Percentiles rank a stretch among this genome's conserved stretches.
phyloP scores from a whole-genome alignment of 1,140 invertebrate genomes.

The Odontomachus brunneus region DNA sequence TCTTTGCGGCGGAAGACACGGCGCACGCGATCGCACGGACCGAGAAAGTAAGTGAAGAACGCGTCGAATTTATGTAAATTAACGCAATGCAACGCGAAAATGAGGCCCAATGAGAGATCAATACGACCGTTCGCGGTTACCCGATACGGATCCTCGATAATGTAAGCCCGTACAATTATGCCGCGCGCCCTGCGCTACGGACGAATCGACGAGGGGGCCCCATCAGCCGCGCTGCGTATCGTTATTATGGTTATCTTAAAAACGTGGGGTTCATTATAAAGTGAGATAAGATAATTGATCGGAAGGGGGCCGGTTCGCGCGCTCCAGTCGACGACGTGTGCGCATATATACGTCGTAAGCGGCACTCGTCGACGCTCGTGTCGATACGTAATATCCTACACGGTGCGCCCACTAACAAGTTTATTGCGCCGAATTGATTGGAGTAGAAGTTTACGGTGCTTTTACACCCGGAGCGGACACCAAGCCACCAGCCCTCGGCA shows the following conservation, averaged over 20 bases:
- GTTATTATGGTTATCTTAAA: slow-evolving; percentile 55
- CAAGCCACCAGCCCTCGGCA: slow-evolving; percentile 29
- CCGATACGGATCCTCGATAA: slow-evolving; percentile 39
- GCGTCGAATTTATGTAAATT: slow-evolving; percentile 21
- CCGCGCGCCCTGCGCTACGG: slow-evolving; percentile 10
- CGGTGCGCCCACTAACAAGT: slow-evolving; percentile 66
- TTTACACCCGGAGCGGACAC: slow-evolving; percentile 67
- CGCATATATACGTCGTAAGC: slow-evolving; percentile 22
- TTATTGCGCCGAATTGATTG: slow-evolving; percentile 76
- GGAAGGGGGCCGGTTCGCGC: not conserved
- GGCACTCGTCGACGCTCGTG: slow-evolving; percentile 27
- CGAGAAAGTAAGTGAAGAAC: not conserved
- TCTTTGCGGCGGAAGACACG: too few relatives aligned
- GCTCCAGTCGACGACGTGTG: not conserved
- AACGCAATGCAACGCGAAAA: slow-evolving; percentile 6
- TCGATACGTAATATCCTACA: slow-evolving; percentile 45
- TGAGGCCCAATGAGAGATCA: slow-evolving; percentile 21
- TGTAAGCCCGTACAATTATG: slow-evolving; percentile 30
- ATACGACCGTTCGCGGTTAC: not conserved
- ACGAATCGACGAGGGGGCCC: slow-evolving; percentile 6
- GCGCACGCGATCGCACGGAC: too few relatives aligned
- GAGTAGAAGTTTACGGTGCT: slow-evolving; percentile 77
- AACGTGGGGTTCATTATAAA: slow-evolving; percentile 47
- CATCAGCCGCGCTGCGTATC: slow-evolving; percentile 1
- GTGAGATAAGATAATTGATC: slow-evolving; percentile 61